A percentile compares a stretch with the other conserved stretches of the same genome.
These are phyloP conservation scores for Plectropomus leopardus DNA, from an alignment of 2,113 vertebrate species.

Conservation along the genomic window DNA sequence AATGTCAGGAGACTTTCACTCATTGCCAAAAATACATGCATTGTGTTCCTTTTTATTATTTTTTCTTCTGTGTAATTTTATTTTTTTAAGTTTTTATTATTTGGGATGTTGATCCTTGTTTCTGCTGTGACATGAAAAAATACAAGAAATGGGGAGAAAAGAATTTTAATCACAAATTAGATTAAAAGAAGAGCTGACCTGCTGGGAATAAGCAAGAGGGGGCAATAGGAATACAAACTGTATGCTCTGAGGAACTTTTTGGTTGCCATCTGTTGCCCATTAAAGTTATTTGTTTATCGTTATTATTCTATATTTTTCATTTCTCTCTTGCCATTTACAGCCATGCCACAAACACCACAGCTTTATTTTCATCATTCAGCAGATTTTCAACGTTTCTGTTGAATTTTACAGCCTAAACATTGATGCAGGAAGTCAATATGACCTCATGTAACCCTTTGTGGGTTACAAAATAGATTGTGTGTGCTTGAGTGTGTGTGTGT, in stretches of 20 bases:
- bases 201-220: constrained; percentile 27
- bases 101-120: constrained; percentile 52
- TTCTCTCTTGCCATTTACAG: constrained; percentile 51
- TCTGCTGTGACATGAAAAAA: constrained; percentile 57
- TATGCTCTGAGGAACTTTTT: constrained; percentile 69
- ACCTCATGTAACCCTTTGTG: constrained; percentile 56
- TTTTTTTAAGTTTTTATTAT: constrained; percentile 60
- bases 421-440: constrained; percentile 25
- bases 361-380: constrained; percentile 18
- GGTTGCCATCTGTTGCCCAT: constrained; percentile 79
- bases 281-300: constrained; percentile 81
- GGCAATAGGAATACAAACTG: constrained; percentile 51
- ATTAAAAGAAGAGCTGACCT: constrained; percentile 43
- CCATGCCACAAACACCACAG: constrained; percentile 26
- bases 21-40: constrained; percentile 65
- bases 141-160: constrained; percentile 23
- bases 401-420: constrained; percentile 1
- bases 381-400: constrained; percentile 8
- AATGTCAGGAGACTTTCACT: constrained; percentile 44
- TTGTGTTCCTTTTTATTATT: constrained; percentile 54
- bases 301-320: constrained; percentile 71
- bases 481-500: background rate
- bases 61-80: constrained; percentile 35
- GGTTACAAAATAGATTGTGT: constrained; percentile 11
- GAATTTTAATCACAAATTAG: constrained; percentile 23